These are phyloP conservation scores for Thalpophila matura DNA, from an alignment of 2,888 invertebrate species.

Conservation along the genomic window DNA sequence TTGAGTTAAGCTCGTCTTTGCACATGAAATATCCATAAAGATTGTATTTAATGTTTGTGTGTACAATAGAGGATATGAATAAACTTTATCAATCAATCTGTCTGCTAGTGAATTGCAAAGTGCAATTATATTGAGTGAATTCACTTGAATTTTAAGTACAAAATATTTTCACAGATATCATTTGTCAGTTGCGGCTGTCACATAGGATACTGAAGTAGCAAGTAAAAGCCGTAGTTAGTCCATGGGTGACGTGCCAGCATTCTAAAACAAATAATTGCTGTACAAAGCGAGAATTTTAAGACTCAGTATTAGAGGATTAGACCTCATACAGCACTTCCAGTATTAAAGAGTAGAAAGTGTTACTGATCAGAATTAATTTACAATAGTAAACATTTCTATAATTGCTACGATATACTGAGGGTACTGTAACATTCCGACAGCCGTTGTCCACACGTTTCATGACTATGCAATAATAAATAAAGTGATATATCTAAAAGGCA, in stretches of 20 bases:
- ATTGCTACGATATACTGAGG: no score
- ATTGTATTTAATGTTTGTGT: no score
- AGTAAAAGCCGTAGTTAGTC: neutral
- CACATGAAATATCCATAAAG: no score
- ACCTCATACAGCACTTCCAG: no score
- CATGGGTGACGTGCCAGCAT: neutral
- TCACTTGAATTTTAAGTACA: neutral
- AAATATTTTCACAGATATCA: neutral
- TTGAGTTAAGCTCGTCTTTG: no score
- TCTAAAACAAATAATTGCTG: neutral
- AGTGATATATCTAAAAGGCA: neutral
- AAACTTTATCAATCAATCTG: no score
- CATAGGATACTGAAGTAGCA: neutral
- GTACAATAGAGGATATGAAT: no score
- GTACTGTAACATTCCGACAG: neutral
- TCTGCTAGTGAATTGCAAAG: conserved; percentile 3
- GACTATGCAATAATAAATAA: neutral
- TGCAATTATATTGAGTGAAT: neutral
- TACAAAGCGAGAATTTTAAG: neutral
- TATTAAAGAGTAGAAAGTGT: no score
- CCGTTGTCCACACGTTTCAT: neutral
- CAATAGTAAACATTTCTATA: no score
- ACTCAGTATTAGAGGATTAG: no score
- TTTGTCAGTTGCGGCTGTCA: neutral
- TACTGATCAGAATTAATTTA: no score